Evolutionary conservation across 2,888 invertebrate genomes (phyloP).

Genomic region (Uloborus plumipes): DNA sequence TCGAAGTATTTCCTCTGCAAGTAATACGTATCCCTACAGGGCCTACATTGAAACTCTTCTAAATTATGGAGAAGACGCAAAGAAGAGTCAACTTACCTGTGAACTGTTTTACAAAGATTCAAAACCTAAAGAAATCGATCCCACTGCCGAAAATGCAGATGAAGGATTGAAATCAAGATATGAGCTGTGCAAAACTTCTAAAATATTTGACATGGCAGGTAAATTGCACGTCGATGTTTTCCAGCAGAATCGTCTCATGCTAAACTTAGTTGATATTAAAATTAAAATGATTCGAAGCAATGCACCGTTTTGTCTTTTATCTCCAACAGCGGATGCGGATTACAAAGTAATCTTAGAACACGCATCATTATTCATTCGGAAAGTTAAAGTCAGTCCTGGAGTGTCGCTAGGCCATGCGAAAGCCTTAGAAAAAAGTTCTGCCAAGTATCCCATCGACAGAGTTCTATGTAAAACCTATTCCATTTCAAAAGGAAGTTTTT

Average conservation of each 20-base stretch:
- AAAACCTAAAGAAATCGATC: background rate
- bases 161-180: slow-evolving; percentile 19
- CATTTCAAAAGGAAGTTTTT: slow-evolving; percentile 5
- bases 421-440: slow-evolving; percentile 8
- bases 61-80: slow-evolving; percentile 35
- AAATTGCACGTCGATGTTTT: slow-evolving; percentile 26
- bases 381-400: slow-evolving; percentile 19
- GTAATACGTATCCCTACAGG: slow-evolving; percentile 24
- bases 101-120: slow-evolving; percentile 26
- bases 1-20: slow-evolving; percentile 10
- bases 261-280: slow-evolving; percentile 9
- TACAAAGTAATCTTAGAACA: slow-evolving; percentile 22
- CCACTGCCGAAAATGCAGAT: background rate
- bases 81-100: slow-evolving; percentile 23
- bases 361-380: slow-evolving; percentile 2
- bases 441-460: slow-evolving; percentile 20
- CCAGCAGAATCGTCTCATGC: slow-evolving; percentile 2
- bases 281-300: slow-evolving; percentile 17
- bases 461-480: slow-evolving; percentile 22
- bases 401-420: slow-evolving; percentile 11
- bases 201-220: slow-evolving; percentile 19
- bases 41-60: slow-evolving; percentile 26
- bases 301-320: slow-evolving; percentile 20
- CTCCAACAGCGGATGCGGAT: background rate
- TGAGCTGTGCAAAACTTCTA: background rate